Base-by-base conservation (phyloP, 2,797 vertebrate species). In the Avahi laniger region DNA sequence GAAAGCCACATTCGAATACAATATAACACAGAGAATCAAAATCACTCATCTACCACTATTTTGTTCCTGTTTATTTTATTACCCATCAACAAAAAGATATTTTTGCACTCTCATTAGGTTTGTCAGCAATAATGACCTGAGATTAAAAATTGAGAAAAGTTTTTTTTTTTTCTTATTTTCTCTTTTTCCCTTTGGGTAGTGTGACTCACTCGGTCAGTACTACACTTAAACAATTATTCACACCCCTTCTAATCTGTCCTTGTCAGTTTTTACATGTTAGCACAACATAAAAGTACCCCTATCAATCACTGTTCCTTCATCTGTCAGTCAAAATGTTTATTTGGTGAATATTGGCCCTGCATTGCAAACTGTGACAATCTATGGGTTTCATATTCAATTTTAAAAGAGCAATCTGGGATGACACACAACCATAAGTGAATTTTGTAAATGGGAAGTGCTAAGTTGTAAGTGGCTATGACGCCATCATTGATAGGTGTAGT, bases 31-130 rank as follows among this genome's bases (percentile, higher is more conserved):
- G 65, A 94, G 82, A 98, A 98, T 92, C 92, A 97, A 98, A 98
- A 96, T 97, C 96, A 96, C 50, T 94, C 94, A 94, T 93, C 93
- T 79, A 95, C 92, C 89, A 97, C 95, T 92, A 95, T 97, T 98
- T 98, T 97, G 54, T 97, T 96, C 94, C 95, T 98, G 95, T 97
- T 97, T 98, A 95, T 98, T 98, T 98, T 95, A 98, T 97, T 89
- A 98, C 91, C 65, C 86, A 82, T 97, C 79, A 75, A 94, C 95
- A 96, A 85, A 97, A 98, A 98, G 97, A 95, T 98, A 95, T 98
- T 98, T 98, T 96, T 97, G 94, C 86, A 96, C 83, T 95, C 85
- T 97, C 86, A 93, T 98, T 98, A 98, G 65, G 97, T 97, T 97
- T 94, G 28, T 72, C 98, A 96, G 96, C 76, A 96, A 93, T 96